Base-by-base conservation (phyloP, 2,888 invertebrate genomes). In the Diaphora mendica region DNA sequence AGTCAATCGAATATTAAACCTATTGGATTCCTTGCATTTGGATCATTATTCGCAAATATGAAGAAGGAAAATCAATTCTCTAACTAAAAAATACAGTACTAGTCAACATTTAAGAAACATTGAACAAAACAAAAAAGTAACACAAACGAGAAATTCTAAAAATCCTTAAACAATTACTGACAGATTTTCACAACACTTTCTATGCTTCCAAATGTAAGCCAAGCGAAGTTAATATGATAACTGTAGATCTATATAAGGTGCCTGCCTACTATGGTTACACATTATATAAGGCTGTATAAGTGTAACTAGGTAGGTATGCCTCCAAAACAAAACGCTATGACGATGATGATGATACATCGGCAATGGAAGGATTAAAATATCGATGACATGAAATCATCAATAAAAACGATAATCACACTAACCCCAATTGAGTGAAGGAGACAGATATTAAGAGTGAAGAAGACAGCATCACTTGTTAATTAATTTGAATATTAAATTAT, bases 301-400 rank as follows among this genome's bases (percentile, higher is more conserved):
- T 64, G 64, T 68, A 70, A 64, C n/a, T 48, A 65, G 70, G 64
- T 55, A 73, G 64, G 20, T 51, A 74, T 62, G 48, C 59, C 26
- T 17, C 59, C 17, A 26, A 67, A 35, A 35, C 48, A 66, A 70
- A 67, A 67, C 35, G 9, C 44, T 62, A 55, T n/a, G 35, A 55
- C 17, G 67, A 51, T 33, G n/a, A 71, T 23, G 42, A 75, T 76
- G 70, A 76, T 64, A 35, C 70, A 76, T 71, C 26, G 70, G 64
- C n/a, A 68, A 17, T 7, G 66, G 11, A 30, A 62, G 20, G 13
- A 67, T 55, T 59, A 55, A 55, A 42, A 68, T 11, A 68, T 7
- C 64, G n/a, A n/a, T 44, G n/a, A 20, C 23, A 72, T 64, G 48
- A 48, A 48, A 69, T 73, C 69, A 73, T 69, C 73, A 33, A n/a